phyloP scores from a whole-genome alignment of 2,797 vertebrate genomes.

The Limosa lapponica region DNA sequence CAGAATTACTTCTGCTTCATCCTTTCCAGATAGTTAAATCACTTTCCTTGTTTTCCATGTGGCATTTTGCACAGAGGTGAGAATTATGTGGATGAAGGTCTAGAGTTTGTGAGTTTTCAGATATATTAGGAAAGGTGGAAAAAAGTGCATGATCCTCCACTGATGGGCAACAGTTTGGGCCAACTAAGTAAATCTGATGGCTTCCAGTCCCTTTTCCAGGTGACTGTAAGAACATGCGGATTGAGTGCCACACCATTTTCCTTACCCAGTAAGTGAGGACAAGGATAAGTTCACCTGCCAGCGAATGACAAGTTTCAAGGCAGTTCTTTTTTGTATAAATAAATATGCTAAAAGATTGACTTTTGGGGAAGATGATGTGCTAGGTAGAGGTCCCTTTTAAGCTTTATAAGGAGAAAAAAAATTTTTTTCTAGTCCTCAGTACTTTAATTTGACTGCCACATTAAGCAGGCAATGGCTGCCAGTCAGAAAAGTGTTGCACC shows the following conservation, averaged over 20 bases:
- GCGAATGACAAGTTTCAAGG: neutral
- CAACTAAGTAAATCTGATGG: neutral
- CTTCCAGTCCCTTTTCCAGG: neutral
- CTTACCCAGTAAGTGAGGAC: neutral
- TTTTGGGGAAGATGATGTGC: neutral
- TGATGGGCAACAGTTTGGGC: neutral
- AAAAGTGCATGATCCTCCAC: neutral
- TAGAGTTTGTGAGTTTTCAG: neutral
- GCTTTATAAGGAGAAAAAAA: neutral
- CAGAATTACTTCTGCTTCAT: neutral
- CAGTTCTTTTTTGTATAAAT: neutral
- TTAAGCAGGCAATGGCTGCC: neutral
- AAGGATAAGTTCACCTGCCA: neutral
- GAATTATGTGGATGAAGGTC: neutral
- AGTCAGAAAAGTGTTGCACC: neutral
- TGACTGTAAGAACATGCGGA: neutral
- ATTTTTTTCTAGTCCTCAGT: neutral
- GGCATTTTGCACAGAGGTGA: neutral
- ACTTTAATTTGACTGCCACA: neutral
- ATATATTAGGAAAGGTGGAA: neutral
- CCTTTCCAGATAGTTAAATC: neutral
- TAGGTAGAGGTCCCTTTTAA: neutral
- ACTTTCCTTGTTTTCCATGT: neutral
- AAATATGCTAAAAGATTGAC: neutral
- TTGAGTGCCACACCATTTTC: neutral